Evolutionary conservation across 2,888 invertebrate species (phyloP).

Genomic region (Phania funesta): DNA sequence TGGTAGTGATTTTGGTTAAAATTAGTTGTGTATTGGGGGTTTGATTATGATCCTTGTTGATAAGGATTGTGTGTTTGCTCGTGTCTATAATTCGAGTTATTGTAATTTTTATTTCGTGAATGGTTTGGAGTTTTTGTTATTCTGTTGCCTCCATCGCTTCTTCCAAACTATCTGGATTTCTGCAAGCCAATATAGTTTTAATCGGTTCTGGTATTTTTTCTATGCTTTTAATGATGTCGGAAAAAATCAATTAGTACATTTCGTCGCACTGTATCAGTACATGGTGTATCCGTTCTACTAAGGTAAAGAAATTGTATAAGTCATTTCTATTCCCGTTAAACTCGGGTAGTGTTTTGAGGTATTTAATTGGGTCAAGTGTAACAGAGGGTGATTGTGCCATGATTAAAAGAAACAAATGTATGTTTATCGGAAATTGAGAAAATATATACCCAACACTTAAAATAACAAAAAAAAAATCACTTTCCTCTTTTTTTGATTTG

Average conservation of each 20-base stretch:
- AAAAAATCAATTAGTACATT: slow-evolving; percentile 61
- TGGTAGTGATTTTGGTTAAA: neutral
- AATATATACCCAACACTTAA: too few species aligned
- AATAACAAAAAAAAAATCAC: too few species aligned
- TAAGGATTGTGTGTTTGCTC: neutral
- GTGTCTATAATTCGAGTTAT: neutral
- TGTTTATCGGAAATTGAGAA: too few species aligned
- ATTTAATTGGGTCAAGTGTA: too few species aligned
- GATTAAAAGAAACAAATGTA: too few species aligned
- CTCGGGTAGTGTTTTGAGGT: slow-evolving; percentile 42
- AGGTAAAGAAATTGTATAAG: slow-evolving; percentile 38
- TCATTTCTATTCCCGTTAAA: slow-evolving; percentile 44
- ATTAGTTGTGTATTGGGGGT: slow-evolving; percentile 67
- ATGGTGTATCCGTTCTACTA: slow-evolving; percentile 57
- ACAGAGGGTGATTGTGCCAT: too few species aligned
- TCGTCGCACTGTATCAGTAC: slow-evolving; percentile 41
- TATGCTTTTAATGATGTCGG: slow-evolving; percentile 62
- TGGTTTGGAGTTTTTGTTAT: slow-evolving; percentile 6
- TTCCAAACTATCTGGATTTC: slow-evolving; percentile 56
- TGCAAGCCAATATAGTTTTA: slow-evolving; percentile 9
- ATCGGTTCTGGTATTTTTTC: slow-evolving; percentile 65
- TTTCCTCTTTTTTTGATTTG: too few species aligned
- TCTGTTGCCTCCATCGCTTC: slow-evolving; percentile 54
- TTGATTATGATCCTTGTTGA: slow-evolving; percentile 1
- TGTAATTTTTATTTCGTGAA: slow-evolving; percentile 4